Evolutionary conservation across 1,140 invertebrate species (phyloP), one percentile per base, ranked within the genome.

Genomic region (Rhagoletis pomonella): DNA sequence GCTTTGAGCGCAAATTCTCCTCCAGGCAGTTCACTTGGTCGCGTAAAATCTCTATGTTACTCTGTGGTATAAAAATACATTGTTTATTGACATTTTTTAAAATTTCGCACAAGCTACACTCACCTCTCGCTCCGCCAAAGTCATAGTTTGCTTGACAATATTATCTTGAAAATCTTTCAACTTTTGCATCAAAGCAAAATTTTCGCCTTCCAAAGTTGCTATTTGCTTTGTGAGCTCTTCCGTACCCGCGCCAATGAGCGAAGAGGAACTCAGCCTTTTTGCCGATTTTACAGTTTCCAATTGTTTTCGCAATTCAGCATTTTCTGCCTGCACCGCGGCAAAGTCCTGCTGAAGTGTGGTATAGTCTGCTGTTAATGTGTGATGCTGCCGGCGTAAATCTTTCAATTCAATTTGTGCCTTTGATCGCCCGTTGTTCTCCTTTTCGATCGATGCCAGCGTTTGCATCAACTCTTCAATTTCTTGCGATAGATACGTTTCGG

Each of bases 11-110:
- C 4, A 93, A 84, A 87, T 93, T 93, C 87, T 92, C 90, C 84
- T 92, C 90, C 84, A 92, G 59, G 85, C 92, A 93, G 39, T 88
- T 89, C 1, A 93, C 88, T 77, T 91, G 89, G 87, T 93, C 92
- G 9, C 88, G 89, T 1, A 93, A 67, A 14, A 92, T 90, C 64
- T 91, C 92, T 3, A 93, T 90, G 17, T 88, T 90, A 89, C 89
- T 91, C 92, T 93, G 0, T 0, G 14, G 17, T 14, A 81, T 2
- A 42, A 2, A 60, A 88, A 5, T 59, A 59, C 39, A 3, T 65
- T n/a, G 39, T 17, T 14, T 14, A 67, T 29, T 4, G 6, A 67
- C 19, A 42, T 58, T 50, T 14, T 3, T 17, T 7, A 4, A 77
- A 69, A 77, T 64, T 29, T 29, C 29, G 58, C 29, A 59, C n/a